phyloP scores from a whole-genome alignment of 2,888 invertebrate genomes.

The Trisateles emortualis region DNA sequence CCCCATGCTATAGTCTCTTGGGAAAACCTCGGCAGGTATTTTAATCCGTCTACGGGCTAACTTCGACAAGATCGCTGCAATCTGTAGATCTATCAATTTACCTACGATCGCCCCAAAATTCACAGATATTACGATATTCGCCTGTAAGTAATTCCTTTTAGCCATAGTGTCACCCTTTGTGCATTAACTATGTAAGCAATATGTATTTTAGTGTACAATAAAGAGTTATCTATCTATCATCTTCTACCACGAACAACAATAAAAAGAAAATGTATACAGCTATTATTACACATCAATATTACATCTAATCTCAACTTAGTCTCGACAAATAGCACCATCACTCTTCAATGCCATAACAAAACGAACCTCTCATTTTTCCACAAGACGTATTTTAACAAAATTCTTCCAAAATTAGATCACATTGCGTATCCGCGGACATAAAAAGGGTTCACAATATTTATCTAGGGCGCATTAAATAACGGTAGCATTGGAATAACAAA shows the following conservation, averaged over 20 bases:
- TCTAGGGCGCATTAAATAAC: slow-evolving; percentile 70
- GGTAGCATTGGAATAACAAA: slow-evolving; percentile 71
- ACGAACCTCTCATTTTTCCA: slow-evolving; percentile 37
- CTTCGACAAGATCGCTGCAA: too few species aligned
- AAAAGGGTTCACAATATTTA: slow-evolving; percentile 73
- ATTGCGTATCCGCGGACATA: slow-evolving; percentile 55
- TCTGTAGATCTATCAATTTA: too few species aligned
- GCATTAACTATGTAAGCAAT: too few species aligned
- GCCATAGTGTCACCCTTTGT: too few species aligned
- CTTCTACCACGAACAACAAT: background rate
- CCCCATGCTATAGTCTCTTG: too few species aligned
- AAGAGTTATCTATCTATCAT: too few species aligned
- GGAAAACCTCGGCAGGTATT: too few species aligned
- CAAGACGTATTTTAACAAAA: slow-evolving; percentile 53
- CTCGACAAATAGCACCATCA: slow-evolving; percentile 41
- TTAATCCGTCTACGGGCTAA: too few species aligned
- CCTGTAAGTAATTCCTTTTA: too few species aligned
- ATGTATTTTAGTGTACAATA: too few species aligned
- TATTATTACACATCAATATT: slow-evolving; percentile 40
- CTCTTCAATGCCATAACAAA: slow-evolving; percentile 26
- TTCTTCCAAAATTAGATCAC: slow-evolving; percentile 60
- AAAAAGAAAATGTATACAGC: background rate
- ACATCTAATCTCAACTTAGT: slow-evolving; percentile 31
- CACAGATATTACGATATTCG: too few species aligned
- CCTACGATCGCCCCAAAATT: too few species aligned